Evolutionary conservation across 2,888 invertebrate genomes (phyloP), one percentile per base, ranked within the genome.

Genomic region (Lasioglossum zephyrum): DNA sequence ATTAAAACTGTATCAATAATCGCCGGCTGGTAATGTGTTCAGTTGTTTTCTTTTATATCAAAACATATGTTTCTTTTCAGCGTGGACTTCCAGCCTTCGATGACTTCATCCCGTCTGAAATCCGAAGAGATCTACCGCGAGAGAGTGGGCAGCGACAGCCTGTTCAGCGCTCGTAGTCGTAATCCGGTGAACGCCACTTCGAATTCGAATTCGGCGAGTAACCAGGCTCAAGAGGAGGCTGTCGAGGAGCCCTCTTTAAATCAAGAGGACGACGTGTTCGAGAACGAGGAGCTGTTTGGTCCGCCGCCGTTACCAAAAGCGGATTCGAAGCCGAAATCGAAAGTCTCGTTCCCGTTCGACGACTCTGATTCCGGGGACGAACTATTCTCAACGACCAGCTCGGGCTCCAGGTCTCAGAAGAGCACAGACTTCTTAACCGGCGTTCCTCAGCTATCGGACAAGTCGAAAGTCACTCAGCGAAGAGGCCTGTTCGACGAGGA

Each of bases 361-460:
- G 94, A 94, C 72, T 94, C 94, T 18, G 94, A 94, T 74, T 94
- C 95, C 41, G 94, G 93, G 22, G 93, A 94, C 84, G 94, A 95
- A 73, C 89, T 95, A 53, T 95, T 95, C 86, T 92, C 93, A 26
- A 92, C 92, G 81, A 90, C 92, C n/a, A 94, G 93, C 73, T 94
- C 94, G 6, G 93, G 92, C 73, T 92, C 93, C 11, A 90, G 92
- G 49, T 93, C 94, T 3, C 92, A 92, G 63, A 93, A 92, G 86
- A 94, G 94, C 74, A 91, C 91, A 39, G 94, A 93, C 83, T 88
- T 92, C 73, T 86, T 91, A 31, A 79, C 87, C 39, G 72, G 87
- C 6, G 75, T 78, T 2, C 77, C 92, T 31, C 92, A 91, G 70
- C 86, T 84, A 60, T 57, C 73, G 1, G 91, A 92, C 8, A 92